These are phyloP conservation scores for Petrolisthes cinctipes DNA, from an alignment of 2,888 invertebrate species.

Conservation along the genomic window DNA sequence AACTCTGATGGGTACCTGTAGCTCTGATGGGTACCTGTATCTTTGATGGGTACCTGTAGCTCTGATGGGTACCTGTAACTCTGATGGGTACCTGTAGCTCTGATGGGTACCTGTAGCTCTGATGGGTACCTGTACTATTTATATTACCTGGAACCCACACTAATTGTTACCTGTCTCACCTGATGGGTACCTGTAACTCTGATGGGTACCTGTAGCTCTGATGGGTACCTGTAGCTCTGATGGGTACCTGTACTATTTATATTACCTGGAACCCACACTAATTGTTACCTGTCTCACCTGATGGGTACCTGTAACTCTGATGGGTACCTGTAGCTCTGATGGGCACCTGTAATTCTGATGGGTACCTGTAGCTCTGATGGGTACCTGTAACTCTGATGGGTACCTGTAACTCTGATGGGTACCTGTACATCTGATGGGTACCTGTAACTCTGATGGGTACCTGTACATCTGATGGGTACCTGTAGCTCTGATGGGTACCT, in stretches of 20 bases:
- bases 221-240: background rate
- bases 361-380: constrained; percentile 11
- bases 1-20: background rate
- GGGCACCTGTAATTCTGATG: background rate
- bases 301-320: background rate
- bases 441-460: too few species aligned
- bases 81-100: too few species aligned
- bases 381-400: constrained; percentile 5
- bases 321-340: background rate
- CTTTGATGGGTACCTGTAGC: too few species aligned
- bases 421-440: background rate
- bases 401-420: background rate
- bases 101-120: background rate
- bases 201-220: background rate
- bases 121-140: constrained; percentile 18
- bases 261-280: background rate
- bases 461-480: too few species aligned
- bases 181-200: background rate
- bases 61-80: background rate
- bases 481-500: too few species aligned
- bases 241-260: constrained; percentile 18
- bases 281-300: constrained; percentile 16
- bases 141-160: background rate
- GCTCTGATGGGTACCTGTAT: background rate
- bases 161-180: constrained; percentile 16